A percentile compares a stretch with the other conserved stretches of the same genome.
Evolutionary conservation across 2,888 invertebrate species (phyloP).

Genomic region (Cyaniris semiargus): DNA sequence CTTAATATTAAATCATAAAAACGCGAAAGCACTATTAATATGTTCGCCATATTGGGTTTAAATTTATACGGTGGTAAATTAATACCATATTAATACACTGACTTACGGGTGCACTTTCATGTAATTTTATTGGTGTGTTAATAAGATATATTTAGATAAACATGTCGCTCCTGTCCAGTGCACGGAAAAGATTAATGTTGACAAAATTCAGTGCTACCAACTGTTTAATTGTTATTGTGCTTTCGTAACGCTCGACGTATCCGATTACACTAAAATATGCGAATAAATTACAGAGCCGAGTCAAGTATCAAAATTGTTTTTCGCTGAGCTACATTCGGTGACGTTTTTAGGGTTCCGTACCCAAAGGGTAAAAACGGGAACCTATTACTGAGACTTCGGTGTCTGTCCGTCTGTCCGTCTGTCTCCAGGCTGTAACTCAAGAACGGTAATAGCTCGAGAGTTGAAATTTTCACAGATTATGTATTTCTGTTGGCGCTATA

Average conservation of each 20-base stretch:
- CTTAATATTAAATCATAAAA: neutral
- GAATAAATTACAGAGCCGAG: slow-evolving; percentile 25
- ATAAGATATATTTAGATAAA: slow-evolving; percentile 45
- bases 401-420: too few relatives aligned
- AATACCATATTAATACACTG: slow-evolving; percentile 23
- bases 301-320: slow-evolving; percentile 29
- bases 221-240: slow-evolving; percentile 29
- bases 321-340: slow-evolving; percentile 7
- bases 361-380: too few relatives aligned
- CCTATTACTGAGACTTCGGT: too few relatives aligned
- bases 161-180: slow-evolving; percentile 36
- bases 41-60: neutral
- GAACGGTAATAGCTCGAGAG: too few relatives aligned
- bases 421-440: too few relatives aligned
- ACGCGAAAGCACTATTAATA: neutral
- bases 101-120: slow-evolving; percentile 7
- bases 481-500: too few relatives aligned
- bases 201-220: slow-evolving; percentile 24
- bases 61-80: neutral
- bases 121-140: slow-evolving; percentile 30
- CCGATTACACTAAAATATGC: slow-evolving; percentile 29
- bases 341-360: too few relatives aligned
- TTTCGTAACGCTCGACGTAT: slow-evolving; percentile 15
- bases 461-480: too few relatives aligned
- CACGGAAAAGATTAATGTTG: slow-evolving; percentile 22